Base-by-base conservation (phyloP, 2,888 invertebrate species). In the Protonemura montana region DNA sequence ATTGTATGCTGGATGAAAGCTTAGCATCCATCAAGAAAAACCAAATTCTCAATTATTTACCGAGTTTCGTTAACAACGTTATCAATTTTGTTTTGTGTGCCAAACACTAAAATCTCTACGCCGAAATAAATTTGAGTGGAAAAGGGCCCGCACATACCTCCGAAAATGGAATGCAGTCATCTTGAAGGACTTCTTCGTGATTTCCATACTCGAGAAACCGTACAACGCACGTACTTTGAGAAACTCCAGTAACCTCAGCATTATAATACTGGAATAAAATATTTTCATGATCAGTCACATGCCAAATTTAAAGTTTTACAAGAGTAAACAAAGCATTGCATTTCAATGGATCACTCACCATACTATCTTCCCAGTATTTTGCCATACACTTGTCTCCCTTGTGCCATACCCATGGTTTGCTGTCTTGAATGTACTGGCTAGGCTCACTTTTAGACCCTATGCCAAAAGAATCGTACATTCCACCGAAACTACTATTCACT, bases 331-430 rank as follows among this genome's bases (percentile, higher is more conserved):
- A 27, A 85, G n/a, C 26, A 82, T 5, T n/a, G n/a, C 26, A 10
- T 25, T 7, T 3, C 10, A 77, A 77, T 3, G 78, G 10, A n/a
- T 25, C 28, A 78, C 93, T 93, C 90, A 96, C 97, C 92, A 95
- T 95, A 90, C 96, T 95, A 92, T 98, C 98, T 91, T 98, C 97
- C 98, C 98, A 98, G 91, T 98, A 98, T 90, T 97, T 96, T 7
- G 98, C 98, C 91, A 97, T 93, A 90, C 97, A 97, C 87, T 95
- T 94, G 90, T 97, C 97, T 16, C 97, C 97, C 85, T 94, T 92
- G 90, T 95, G 95, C 96, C 96, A 97, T 88, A 93, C 93, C 91
- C 92, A 91, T 77, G 88, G 86, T 77, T 88, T 88, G 81, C 81
- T 87, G 42, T 87, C 87, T 3, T 85, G 85, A 16, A 86, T 84